A percentile compares a stretch with the other conserved stretches of the same genome.
Evolutionary conservation across 2,113 vertebrate genomes (phyloP).

Genomic region (Oncorhynchus masou): DNA sequence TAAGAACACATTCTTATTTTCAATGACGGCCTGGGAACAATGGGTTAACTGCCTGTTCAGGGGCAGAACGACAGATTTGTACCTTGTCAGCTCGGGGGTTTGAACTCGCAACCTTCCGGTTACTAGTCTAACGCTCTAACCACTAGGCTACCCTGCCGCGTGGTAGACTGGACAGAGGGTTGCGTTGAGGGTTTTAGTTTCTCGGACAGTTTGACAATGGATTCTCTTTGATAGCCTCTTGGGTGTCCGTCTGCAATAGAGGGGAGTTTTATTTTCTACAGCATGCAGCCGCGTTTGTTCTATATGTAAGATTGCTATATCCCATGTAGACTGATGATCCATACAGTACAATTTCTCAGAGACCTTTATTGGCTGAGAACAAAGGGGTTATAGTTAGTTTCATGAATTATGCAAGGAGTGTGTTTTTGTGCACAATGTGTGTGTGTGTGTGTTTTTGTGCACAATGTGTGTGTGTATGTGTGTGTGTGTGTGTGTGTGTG

Average conservation of each 20-base stretch:
- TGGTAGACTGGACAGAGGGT: too few species aligned
- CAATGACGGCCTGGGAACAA: too few species aligned
- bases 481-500: conserved; percentile 17
- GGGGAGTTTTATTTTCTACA: conserved; percentile 4
- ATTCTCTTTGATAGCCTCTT: too few species aligned
- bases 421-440: not conserved
- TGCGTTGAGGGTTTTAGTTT: too few species aligned
- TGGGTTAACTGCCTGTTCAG: too few species aligned
- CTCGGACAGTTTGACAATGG: too few species aligned
- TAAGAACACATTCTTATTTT: too few species aligned
- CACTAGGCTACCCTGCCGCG: too few species aligned
- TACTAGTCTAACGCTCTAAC: too few species aligned
- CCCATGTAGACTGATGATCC: conserved; percentile 2
- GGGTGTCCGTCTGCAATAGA: not conserved
- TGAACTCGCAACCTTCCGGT: too few species aligned
- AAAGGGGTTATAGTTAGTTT: not conserved
- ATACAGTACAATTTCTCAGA: conserved; percentile 19
- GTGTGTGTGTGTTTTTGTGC: conserved; percentile 15
- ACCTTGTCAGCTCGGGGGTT: too few species aligned
- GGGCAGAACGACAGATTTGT: too few species aligned
- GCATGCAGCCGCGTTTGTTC: not conserved
- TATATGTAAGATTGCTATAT: not conserved
- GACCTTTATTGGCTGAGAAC: conserved; percentile 20
- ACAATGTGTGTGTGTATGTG: conserved; percentile 21
- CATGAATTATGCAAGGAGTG: not conserved